These are phyloP conservation scores for Nemoura dubitans DNA, from an alignment of 2,888 invertebrate genomes.

Conservation along the genomic window DNA sequence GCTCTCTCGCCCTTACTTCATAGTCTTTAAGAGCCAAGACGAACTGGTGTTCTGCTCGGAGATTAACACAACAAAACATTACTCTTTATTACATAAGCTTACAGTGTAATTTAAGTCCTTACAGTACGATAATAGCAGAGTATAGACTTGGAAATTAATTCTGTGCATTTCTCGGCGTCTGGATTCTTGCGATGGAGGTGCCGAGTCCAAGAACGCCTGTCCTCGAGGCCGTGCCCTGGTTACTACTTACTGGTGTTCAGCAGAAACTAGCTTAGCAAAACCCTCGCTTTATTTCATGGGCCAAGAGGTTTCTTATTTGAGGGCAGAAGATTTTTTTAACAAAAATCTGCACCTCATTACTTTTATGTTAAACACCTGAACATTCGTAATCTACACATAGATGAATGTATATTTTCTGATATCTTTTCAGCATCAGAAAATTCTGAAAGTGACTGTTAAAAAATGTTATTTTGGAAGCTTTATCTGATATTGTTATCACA, in stretches of 20 bases:
- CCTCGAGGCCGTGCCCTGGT: neutral
- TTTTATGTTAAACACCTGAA: neutral
- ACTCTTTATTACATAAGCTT: neutral
- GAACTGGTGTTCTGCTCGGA: neutral
- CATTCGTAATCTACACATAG: neutral
- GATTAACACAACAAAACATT: neutral
- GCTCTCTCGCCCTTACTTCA: neutral
- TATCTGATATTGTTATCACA: neutral
- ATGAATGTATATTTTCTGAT: neutral
- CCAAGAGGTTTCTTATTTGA: neutral
- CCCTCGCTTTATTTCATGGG: neutral
- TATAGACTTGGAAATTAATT: neutral
- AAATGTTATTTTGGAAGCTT: neutral
- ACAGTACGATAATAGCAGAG: neutral
- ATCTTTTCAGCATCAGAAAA: neutral
- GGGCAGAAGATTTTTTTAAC: neutral
- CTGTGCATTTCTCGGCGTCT: neutral
- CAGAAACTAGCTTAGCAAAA: neutral
- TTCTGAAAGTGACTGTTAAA: neutral
- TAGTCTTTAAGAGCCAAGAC: neutral
- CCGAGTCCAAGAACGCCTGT: neutral
- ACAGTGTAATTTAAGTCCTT: neutral
- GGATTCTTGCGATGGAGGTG: neutral
- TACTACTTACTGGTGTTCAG: neutral
- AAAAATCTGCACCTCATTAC: neutral